Conservation (phyloP, 2,888 invertebrate species). For the Hofmannophila pseudospretella region DNA sequence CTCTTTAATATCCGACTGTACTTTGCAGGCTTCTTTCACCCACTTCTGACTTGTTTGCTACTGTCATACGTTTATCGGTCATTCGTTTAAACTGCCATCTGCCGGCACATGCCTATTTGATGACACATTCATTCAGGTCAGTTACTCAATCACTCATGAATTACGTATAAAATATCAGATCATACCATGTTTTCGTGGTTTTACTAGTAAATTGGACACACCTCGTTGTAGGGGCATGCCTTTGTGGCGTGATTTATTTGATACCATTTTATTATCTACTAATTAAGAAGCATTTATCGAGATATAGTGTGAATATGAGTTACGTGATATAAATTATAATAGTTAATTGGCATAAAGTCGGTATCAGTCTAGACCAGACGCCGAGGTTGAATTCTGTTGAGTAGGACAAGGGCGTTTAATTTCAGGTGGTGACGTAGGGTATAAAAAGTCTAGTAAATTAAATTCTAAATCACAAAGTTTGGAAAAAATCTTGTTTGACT, state of each 20-base stretch:
- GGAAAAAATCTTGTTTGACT: no score
- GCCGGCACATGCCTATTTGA: no score
- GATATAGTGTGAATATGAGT: background rate
- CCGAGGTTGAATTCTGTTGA: background rate
- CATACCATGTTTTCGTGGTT: no score
- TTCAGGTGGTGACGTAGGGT: background rate
- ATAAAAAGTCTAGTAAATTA: no score
- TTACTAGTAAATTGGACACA: constrained; percentile 12
- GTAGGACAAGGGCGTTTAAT: background rate
- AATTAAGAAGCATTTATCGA: constrained; percentile 3
- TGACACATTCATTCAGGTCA: no score
- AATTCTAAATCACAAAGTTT: no score
- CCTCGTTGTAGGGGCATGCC: constrained; percentile 18
- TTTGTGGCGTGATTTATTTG: constrained; percentile 13
- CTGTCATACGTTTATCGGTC: no score
- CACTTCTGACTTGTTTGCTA: background rate
- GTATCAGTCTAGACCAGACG: constrained; percentile 1
- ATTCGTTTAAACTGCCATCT: no score
- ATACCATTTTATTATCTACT: constrained; percentile 11
- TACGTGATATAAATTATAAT: background rate
- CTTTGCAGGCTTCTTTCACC: no score
- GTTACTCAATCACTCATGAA: no score
- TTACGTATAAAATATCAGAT: no score
- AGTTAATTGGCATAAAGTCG: background rate
- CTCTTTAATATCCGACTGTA: no score